A percentile compares a stretch with the other conserved stretches of the same genome.
Evolutionary conservation across 2,888 invertebrate genomes (phyloP).

Genomic region (Drosophila affinis): DNA sequence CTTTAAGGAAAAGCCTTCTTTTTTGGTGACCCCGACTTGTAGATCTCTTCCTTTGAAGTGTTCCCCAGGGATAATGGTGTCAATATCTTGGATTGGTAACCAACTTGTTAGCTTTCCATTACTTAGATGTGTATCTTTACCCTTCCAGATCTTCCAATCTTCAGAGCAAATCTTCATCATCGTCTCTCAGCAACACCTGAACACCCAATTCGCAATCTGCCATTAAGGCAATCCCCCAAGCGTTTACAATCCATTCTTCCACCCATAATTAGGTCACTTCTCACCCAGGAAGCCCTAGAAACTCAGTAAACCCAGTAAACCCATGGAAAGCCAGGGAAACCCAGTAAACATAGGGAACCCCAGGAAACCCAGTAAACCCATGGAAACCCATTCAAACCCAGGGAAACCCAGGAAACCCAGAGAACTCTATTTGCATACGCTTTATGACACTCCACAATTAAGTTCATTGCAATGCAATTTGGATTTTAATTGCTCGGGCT

Average conservation of each 20-base stretch:
- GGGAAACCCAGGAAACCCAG: background rate
- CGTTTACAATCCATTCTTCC: constrained; percentile 5
- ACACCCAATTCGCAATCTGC: background rate
- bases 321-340: background rate
- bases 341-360: too few relatives aligned
- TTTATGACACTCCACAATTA: constrained; percentile 44
- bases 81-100: too few relatives aligned
- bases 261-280: constrained; percentile 16
- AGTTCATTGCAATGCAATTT: constrained; percentile 41
- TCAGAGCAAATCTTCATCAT: background rate
- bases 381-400: too few relatives aligned
- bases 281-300: background rate
- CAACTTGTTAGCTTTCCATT: background rate
- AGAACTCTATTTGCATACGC: constrained; percentile 21
- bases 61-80: too few relatives aligned
- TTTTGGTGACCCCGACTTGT: too few relatives aligned
- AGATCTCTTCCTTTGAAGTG: too few relatives aligned
- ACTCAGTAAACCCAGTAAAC: too few relatives aligned
- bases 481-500: constrained; percentile 35
- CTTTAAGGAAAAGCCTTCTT: too few relatives aligned
- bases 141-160: background rate
- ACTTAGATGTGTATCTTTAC: background rate
- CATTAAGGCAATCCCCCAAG: constrained; percentile 4
- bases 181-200: too few relatives aligned
- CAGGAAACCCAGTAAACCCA: background rate